A percentile compares a stretch with the other conserved stretches of the same genome.
Evolutionary conservation across 2,113 vertebrate species (phyloP).

Genomic region (Apteryx mantelli): DNA sequence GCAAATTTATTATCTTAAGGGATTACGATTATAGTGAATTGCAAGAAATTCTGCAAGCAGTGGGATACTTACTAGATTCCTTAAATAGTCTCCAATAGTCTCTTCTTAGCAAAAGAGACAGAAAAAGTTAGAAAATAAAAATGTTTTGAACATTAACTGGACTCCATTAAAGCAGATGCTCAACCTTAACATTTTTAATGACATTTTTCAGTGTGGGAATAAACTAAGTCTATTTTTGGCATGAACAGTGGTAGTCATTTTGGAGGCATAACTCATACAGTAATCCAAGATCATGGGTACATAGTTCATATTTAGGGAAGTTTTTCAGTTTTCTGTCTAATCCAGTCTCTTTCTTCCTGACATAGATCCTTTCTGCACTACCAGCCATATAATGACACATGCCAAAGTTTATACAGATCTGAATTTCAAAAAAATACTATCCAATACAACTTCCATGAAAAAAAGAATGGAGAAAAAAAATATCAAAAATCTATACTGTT

Average conservation of each 20-base stretch:
- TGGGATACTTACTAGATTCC: not conserved
- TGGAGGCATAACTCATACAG: not conserved
- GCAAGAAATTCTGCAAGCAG: slow-evolving; percentile 19
- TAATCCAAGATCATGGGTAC: not conserved
- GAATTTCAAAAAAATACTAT: not conserved
- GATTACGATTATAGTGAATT: not conserved
- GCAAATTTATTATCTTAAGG: not conserved
- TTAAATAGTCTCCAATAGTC: not conserved
- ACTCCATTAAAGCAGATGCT: not conserved
- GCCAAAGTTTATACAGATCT: not conserved
- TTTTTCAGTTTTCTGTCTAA: not conserved
- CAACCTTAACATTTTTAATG: not conserved
- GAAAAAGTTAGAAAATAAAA: not conserved
- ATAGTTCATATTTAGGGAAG: not conserved
- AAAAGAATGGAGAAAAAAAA: not conserved
- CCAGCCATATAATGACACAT: not conserved
- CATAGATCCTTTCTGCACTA: not conserved
- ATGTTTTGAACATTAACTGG: not conserved
- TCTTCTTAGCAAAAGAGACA: not conserved
- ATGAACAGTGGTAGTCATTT: not conserved
- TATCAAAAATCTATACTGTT: not conserved
- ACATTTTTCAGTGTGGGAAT: not conserved
- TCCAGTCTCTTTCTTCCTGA: not conserved
- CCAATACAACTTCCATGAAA: not conserved
- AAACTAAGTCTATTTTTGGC: not conserved